Conservation (phyloP, 2,888 invertebrate species). For the Cryptocheilus praepositus region DNA sequence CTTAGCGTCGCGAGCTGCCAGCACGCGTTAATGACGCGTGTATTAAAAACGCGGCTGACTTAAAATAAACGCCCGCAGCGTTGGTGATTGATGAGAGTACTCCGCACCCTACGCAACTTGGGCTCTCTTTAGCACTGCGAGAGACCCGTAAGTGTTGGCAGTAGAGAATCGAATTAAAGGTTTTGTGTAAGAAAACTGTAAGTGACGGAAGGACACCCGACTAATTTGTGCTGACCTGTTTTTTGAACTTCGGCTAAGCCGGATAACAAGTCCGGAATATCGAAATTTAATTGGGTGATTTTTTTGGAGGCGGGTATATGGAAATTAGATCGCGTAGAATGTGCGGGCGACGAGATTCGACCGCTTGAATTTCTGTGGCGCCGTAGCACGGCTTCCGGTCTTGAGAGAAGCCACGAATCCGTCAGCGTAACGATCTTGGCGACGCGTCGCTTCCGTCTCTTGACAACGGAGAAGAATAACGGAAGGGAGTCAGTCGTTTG, state of each 20-base stretch:
- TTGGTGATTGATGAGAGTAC: slow-evolving; percentile 63
- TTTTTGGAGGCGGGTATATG: no score
- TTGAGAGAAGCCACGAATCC: slow-evolving; percentile 55
- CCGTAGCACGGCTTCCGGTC: slow-evolving; percentile 63
- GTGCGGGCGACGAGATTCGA: no score
- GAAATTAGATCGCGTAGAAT: no score
- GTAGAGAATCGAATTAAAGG: neutral
- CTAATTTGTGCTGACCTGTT: no score
- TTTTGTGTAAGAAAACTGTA: neutral
- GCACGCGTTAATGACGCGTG: slow-evolving; percentile 65
- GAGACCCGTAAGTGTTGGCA: neutral
- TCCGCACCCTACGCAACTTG: slow-evolving; percentile 3
- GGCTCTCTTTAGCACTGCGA: neutral
- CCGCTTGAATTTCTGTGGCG: slow-evolving; percentile 44
- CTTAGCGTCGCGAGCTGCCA: slow-evolving; percentile 38
- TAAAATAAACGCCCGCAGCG: slow-evolving; percentile 63
- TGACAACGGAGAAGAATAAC: slow-evolving; percentile 38
- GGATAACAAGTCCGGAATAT: no score
- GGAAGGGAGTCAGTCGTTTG: slow-evolving; percentile 50
- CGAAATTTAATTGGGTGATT: no score
- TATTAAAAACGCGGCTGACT: slow-evolving; percentile 64
- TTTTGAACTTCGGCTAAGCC: no score
- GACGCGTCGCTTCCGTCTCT: slow-evolving; percentile 71
- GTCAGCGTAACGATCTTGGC: slow-evolving; percentile 73
- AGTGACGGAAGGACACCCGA: no score